phyloP scores from a whole-genome alignment of 1,140 invertebrate genomes.

The Sarcophaga bullata region DNA sequence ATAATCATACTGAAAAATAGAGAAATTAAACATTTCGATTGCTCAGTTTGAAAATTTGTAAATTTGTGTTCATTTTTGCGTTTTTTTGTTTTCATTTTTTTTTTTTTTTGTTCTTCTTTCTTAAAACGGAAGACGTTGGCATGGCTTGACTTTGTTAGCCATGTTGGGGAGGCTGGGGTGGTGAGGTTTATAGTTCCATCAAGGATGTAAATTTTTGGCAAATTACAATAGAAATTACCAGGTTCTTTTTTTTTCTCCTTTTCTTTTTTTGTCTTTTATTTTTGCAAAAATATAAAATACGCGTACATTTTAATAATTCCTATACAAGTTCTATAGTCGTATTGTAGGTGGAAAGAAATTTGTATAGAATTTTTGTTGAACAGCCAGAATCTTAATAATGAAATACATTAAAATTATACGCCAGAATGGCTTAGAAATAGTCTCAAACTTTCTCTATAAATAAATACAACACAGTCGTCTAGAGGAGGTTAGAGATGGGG shows the following conservation, averaged over 20 bases:
- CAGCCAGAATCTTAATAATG: neutral
- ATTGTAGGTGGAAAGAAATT: neutral
- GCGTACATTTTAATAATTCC: constrained; percentile 5
- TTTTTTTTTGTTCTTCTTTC: neutral
- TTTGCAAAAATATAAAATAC: neutral
- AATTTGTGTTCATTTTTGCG: neutral
- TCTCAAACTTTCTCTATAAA: neutral
- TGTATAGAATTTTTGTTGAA: neutral
- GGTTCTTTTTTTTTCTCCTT: neutral
- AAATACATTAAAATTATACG: constrained; percentile 25
- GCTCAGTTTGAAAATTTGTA: constrained; percentile 28
- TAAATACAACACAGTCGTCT: neutral
- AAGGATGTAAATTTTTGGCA: constrained; percentile 26
- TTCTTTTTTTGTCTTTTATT: neutral
- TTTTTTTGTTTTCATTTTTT: constrained; percentile 5
- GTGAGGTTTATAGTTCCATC: neutral
- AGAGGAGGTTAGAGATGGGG: neutral
- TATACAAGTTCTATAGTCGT: neutral
- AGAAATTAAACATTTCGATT: constrained; percentile 23
- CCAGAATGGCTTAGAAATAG: constrained; percentile 14
- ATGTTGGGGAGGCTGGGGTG: neutral
- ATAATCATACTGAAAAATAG: neutral
- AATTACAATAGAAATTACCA: constrained; percentile 38
- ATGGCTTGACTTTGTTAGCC: neutral
- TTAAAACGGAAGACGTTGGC: constrained; percentile 1